Percentiles rank a stretch among this genome's conserved stretches.
Evolutionary conservation across 2,888 invertebrate genomes (phyloP).

Genomic region (Nomada fabriciana): DNA sequence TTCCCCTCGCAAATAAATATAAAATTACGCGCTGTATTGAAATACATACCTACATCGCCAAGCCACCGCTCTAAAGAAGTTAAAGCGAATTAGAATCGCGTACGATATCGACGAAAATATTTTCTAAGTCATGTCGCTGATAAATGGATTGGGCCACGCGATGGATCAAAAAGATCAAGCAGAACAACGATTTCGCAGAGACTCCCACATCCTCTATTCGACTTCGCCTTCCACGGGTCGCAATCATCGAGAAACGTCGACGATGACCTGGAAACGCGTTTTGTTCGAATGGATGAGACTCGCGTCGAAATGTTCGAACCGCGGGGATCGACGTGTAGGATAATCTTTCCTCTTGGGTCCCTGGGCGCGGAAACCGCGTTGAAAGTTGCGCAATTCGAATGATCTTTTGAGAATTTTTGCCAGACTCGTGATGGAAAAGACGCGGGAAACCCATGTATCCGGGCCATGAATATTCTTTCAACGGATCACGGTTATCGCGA

Average conservation of each 20-base stretch:
- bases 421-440: too few species aligned
- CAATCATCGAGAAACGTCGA: constrained; percentile 52
- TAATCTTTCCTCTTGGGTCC: constrained; percentile 20
- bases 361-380: constrained; percentile 5
- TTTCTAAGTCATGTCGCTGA: constrained; percentile 9
- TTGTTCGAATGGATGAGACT: constrained; percentile 40
- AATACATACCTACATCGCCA: too few species aligned
- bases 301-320: constrained; percentile 35
- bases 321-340: constrained; percentile 35
- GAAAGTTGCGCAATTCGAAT: background rate
- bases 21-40: too few species aligned
- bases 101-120: background rate
- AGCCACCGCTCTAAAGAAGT: background rate
- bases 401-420: too few species aligned
- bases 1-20: too few species aligned
- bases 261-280: constrained; percentile 53
- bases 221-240: background rate
- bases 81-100: background rate
- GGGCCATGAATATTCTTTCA: too few species aligned
- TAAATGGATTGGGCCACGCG: constrained; percentile 51
- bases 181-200: constrained; percentile 29
- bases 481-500: too few species aligned
- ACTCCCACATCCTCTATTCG: constrained; percentile 2
- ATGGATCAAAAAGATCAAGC: constrained; percentile 56
- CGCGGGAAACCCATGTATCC: too few species aligned